Percentiles rank a stretch among this genome's conserved stretches.
These are phyloP conservation scores for Dynastes grantii DNA, from an alignment of 2,888 invertebrate species.

Conservation along the genomic window DNA sequence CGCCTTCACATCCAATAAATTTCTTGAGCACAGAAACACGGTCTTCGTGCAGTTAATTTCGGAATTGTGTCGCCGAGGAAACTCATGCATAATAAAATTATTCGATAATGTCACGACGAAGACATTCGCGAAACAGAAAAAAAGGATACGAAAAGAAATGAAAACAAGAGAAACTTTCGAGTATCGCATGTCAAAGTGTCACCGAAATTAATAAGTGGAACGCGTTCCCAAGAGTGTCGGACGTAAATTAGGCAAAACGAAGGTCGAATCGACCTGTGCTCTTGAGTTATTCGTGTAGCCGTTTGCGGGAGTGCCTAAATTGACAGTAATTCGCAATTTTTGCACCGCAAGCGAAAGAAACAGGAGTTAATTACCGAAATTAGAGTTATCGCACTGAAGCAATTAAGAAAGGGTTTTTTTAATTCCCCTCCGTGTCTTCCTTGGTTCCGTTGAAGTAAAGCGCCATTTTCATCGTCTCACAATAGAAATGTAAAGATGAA, in stretches of 20 bases:
- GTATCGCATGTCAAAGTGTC: slow-evolving; percentile 22
- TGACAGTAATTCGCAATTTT: slow-evolving; percentile 21
- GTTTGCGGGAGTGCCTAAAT: slow-evolving; percentile 6
- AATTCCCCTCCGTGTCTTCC: not conserved
- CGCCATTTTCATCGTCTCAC: not conserved
- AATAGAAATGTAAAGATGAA: slow-evolving; percentile 16
- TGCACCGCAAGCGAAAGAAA: slow-evolving; percentile 17
- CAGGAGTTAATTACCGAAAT: slow-evolving; percentile 40
- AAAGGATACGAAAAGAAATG: not conserved
- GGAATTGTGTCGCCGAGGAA: slow-evolving; percentile 10
- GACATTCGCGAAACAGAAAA: not conserved
- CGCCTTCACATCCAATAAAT: slow-evolving; percentile 11
- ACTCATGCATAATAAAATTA: slow-evolving; percentile 32
- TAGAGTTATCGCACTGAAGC: slow-evolving; percentile 29
- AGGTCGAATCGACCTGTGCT: not conserved
- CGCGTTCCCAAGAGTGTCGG: not conserved
- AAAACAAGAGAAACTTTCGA: slow-evolving; percentile 15
- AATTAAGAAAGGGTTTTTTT: slow-evolving; percentile 35
- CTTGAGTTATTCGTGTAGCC: slow-evolving; percentile 2
- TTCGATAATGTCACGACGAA: slow-evolving; percentile 10
- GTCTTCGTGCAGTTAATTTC: slow-evolving; percentile 35
- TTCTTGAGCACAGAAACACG: not conserved
- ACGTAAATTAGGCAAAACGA: slow-evolving; percentile 23
- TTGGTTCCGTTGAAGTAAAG: not conserved
- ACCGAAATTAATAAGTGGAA: slow-evolving; percentile 14